These are phyloP conservation scores for Galaxea fascicularis DNA, from an alignment of 92 coral and sea anemone genomes.

Conservation along the genomic window DNA sequence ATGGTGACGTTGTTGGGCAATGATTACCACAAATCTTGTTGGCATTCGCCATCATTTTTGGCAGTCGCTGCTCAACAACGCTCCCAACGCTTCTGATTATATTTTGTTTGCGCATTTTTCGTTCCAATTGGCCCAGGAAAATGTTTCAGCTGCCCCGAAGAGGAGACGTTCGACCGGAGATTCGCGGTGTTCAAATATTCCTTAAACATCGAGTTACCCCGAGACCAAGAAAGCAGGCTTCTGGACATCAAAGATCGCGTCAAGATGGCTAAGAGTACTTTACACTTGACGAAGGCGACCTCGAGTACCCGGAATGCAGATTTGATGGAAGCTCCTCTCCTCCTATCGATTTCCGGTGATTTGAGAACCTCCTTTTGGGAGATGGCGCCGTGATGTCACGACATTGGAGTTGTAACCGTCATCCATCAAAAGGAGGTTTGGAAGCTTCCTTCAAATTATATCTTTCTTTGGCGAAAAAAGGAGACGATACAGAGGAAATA, in stretches of 20 bases:
- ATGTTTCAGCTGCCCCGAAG: not conserved
- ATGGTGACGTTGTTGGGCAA: not conserved
- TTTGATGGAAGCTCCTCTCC: not conserved
- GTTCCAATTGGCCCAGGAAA: not conserved
- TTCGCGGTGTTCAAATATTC: not conserved
- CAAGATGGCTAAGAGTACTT: not conserved
- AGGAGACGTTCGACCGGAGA: not conserved
- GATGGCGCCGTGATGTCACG: too few species aligned
- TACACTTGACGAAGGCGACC: not conserved
- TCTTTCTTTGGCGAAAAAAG: too few species aligned
- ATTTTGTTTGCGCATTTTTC: not conserved
- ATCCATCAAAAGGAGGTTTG: too few species aligned
- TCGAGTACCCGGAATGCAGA: not conserved
- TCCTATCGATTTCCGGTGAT: too few species aligned
- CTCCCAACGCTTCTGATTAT: not conserved
- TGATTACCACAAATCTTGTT: not conserved
- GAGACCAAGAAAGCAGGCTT: not conserved
- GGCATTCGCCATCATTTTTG: not conserved
- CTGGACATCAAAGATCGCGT: slow-evolving; percentile 1
- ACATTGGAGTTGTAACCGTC: too few species aligned
- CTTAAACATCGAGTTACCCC: not conserved
- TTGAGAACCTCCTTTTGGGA: too few species aligned
- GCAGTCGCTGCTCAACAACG: not conserved
- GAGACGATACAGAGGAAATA: too few species aligned
- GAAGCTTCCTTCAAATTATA: too few species aligned